These are phyloP conservation scores for Bacillus rossius DNA, from an alignment of 1,140 invertebrate species.

Conservation along the genomic window DNA sequence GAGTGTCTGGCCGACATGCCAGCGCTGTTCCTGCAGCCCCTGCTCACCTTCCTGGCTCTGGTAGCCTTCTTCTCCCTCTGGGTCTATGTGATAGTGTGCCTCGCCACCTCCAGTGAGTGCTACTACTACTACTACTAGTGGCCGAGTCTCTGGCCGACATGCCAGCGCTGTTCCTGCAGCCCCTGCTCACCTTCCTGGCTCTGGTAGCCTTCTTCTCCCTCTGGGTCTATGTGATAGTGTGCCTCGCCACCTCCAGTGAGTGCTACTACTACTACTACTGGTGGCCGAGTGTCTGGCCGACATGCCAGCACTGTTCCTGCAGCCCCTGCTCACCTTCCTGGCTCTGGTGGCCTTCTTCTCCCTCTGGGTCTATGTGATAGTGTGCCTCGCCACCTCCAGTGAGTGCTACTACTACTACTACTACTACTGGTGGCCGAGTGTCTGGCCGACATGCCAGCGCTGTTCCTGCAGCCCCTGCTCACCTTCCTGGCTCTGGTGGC, in stretches of 20 bases:
- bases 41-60: conserved; percentile 77
- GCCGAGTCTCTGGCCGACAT: no score
- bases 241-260: conserved; percentile 65
- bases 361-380: conserved; percentile 79
- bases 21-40: conserved; percentile 78
- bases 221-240: conserved; percentile 76
- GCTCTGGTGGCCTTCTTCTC: conserved; percentile 71
- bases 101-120: conserved; percentile 66
- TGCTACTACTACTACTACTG: no score
- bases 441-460: conserved; percentile 72
- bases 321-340: conserved; percentile 81
- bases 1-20: conserved; percentile 79
- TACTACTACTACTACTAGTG: no score
- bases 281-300: no score
- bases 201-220: conserved; percentile 74
- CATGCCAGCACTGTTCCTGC: conserved; percentile 79
- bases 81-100: conserved; percentile 67
- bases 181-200: conserved; percentile 76
- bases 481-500: conserved; percentile 72
- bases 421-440: no score
- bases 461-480: conserved; percentile 82
- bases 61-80: conserved; percentile 79
- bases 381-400: conserved; percentile 64
- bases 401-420: no score
- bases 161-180: conserved; percentile 82